Evolutionary conservation across 2,888 invertebrate genomes (phyloP).

Genomic region (Ophioninae sp.): DNA sequence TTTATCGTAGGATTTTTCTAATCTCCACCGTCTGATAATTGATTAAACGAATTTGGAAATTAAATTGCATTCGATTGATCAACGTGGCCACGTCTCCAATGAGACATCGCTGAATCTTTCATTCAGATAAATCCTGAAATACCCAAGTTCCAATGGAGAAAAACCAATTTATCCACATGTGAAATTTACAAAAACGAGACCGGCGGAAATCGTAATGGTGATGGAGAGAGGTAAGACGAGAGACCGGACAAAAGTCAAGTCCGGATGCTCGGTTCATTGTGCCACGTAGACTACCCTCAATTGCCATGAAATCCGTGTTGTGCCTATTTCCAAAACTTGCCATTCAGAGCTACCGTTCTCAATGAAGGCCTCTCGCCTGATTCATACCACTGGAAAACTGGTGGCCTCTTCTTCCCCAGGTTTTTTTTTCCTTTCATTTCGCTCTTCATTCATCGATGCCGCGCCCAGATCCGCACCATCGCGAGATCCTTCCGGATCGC

Average conservation of each 20-base stretch:
- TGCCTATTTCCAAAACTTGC: slow-evolving; percentile 74
- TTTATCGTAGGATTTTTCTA: no score
- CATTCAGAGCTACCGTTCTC: slow-evolving; percentile 68
- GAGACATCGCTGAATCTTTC: not conserved
- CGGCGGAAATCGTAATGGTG: slow-evolving; percentile 73
- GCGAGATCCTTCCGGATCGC: slow-evolving; percentile 48
- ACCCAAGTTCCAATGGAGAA: not conserved
- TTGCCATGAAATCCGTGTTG: slow-evolving; percentile 80
- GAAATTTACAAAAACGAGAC: slow-evolving; percentile 54
- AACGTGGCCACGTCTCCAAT: no score
- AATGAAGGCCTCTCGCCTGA: slow-evolving; percentile 63
- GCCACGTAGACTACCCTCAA: slow-evolving; percentile 70
- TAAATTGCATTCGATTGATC: not conserved
- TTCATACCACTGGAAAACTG: slow-evolving; percentile 31
- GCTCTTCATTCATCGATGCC: slow-evolving; percentile 40
- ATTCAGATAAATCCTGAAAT: not conserved
- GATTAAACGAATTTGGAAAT: not conserved
- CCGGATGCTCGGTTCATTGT: slow-evolving; percentile 74
- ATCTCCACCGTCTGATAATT: no score
- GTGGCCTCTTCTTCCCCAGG: slow-evolving; percentile 55
- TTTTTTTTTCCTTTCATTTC: slow-evolving; percentile 42
- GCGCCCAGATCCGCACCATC: slow-evolving; percentile 44
- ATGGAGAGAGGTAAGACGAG: slow-evolving; percentile 21
- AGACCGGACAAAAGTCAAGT: slow-evolving; percentile 77
- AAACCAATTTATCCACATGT: not conserved